Conservation (phyloP, 2,113 vertebrate species). For the Phylloscopus whistleri region DNA sequence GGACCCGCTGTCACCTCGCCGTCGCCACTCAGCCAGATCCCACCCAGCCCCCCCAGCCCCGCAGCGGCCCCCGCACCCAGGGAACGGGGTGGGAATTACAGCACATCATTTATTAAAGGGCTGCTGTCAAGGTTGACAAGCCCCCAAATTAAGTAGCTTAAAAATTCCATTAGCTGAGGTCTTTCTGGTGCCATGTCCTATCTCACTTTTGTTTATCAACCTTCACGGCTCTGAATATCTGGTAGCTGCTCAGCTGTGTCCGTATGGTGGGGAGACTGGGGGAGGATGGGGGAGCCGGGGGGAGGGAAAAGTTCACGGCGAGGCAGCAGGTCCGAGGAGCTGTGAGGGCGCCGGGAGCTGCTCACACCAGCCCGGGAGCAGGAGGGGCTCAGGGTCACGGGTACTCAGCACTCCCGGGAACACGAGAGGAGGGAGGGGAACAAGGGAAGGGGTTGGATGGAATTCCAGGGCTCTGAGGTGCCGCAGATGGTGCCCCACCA, state of each 20-base stretch:
- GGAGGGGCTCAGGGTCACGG: accelerated
- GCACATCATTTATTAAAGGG: conserved; percentile 49
- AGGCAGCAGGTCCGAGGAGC: background rate
- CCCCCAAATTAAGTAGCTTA: conserved; percentile 64
- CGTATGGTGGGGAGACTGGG: background rate
- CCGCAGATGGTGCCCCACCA: accelerated
- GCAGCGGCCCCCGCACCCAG: background rate
- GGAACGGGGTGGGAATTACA: background rate
- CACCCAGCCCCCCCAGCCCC: background rate
- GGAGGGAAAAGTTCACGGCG: background rate
- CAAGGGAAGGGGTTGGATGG: background rate
- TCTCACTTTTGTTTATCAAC: conserved; percentile 68
- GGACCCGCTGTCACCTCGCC: background rate
- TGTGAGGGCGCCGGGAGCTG: background rate
- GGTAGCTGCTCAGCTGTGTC: conserved; percentile 58
- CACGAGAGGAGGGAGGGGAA: background rate
- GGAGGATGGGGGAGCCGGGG: background rate
- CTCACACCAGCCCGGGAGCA: background rate
- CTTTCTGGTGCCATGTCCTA: conserved; percentile 64
- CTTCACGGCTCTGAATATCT: conserved; percentile 63
- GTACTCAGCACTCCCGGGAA: background rate
- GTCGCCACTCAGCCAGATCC: background rate
- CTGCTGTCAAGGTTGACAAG: conserved; percentile 53
- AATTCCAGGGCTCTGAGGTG: background rate
- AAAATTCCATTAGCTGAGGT: conserved; percentile 67